Evolutionary conservation across 2,113 vertebrate genomes (phyloP).

Genomic region (Rhinolophus sinicus): DNA sequence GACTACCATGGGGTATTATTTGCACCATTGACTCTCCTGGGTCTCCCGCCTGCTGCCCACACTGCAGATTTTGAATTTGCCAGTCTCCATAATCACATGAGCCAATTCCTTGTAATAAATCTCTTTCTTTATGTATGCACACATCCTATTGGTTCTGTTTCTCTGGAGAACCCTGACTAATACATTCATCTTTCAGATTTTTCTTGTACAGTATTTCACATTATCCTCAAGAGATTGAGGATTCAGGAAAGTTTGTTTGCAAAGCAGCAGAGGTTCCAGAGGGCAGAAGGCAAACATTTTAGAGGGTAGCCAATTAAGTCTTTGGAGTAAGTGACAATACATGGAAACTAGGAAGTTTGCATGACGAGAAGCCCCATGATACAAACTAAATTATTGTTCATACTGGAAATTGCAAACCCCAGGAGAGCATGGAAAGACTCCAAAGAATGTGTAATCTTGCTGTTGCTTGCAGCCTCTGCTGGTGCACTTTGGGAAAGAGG

Average conservation of each 20-base stretch:
- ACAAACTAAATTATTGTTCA: background rate
- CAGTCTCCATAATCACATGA: background rate
- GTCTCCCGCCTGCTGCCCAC: background rate
- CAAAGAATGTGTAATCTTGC: background rate
- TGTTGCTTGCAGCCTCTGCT: background rate
- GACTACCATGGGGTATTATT: too few relatives aligned
- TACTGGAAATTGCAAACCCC: background rate
- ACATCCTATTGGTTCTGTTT: background rate
- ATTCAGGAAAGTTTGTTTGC: background rate
- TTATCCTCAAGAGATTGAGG: background rate
- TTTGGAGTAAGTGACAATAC: background rate
- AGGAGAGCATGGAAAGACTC: background rate
- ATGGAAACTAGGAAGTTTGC: background rate
- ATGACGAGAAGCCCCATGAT: background rate
- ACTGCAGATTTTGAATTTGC: background rate
- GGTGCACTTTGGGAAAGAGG: background rate
- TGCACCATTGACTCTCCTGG: background rate
- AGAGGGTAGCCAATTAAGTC: background rate
- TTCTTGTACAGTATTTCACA: background rate
- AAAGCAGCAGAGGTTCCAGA: background rate
- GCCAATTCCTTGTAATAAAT: background rate
- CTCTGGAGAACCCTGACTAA: background rate
- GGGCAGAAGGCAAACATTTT: background rate
- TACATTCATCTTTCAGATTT: background rate
- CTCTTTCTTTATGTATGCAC: background rate